Evolutionary conservation across 1,140 invertebrate genomes (phyloP).

Genomic region (Marisa cornuarietis): DNA sequence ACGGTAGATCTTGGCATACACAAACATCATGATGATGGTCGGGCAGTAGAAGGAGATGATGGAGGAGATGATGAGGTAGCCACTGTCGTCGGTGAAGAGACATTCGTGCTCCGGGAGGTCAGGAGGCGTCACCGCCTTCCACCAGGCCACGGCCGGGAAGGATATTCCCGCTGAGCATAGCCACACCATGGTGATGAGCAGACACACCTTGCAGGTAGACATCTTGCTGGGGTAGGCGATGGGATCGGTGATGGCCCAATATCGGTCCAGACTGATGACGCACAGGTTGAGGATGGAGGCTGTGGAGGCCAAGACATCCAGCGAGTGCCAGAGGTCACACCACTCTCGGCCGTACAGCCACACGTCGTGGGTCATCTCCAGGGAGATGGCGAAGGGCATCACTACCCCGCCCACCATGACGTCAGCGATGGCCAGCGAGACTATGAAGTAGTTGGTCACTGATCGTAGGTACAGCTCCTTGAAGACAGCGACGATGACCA

Average conservation of each 20-base stretch:
- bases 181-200: constrained; percentile 94
- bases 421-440: constrained; percentile 96
- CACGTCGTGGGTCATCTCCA: constrained; percentile 79
- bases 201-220: constrained; percentile 84
- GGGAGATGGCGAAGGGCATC: constrained; percentile 94
- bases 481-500: constrained; percentile 96
- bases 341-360: constrained; percentile 91
- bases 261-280: constrained; percentile 83
- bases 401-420: constrained; percentile 95
- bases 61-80: constrained; percentile 66
- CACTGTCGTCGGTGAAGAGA: constrained; percentile 66
- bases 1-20: constrained; percentile 64
- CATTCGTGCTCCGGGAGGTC: constrained; percentile 52
- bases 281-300: constrained; percentile 96
- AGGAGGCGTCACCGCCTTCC: constrained; percentile 69
- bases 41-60: constrained; percentile 70
- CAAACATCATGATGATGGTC: constrained; percentile 67
- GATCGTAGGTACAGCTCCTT: constrained; percentile 95
- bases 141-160: constrained; percentile 93
- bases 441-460: constrained; percentile 98
- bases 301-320: constrained; percentile 95
- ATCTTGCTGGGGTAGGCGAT: constrained; percentile 97
- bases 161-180: constrained; percentile 89
- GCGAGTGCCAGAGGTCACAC: constrained; percentile 96
- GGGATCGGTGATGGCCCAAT: constrained; percentile 93